Percentiles rank a stretch among this genome's conserved stretches.
Conservation (phyloP, 2,113 vertebrate genomes). For the Tetrax tetrax region DNA sequence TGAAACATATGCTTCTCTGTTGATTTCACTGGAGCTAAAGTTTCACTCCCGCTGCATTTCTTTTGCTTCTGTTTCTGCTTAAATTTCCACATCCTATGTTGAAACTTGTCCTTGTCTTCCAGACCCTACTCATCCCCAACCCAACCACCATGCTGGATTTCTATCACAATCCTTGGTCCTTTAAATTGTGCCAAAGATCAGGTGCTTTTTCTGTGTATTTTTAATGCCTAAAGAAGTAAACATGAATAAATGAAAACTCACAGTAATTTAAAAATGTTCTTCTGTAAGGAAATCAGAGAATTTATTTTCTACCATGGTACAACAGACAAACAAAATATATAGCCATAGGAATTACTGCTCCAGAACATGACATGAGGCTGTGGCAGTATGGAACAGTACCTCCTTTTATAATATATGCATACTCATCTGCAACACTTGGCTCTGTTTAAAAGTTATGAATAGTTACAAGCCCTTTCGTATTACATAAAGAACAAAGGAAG, state of each 20-base stretch:
- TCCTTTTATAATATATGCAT: background rate
- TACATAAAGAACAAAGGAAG: background rate
- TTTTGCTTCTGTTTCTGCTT: background rate
- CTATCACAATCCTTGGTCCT: background rate
- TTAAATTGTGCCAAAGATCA: background rate
- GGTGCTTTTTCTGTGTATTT: background rate
- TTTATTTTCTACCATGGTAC: background rate
- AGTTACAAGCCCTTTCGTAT: background rate
- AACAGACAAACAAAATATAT: background rate
- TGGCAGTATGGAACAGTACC: background rate
- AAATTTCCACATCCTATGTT: background rate
- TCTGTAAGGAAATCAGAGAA: background rate
- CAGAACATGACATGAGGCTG: background rate
- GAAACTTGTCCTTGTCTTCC: background rate
- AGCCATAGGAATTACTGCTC: background rate
- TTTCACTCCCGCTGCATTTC: background rate
- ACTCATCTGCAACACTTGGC: background rate
- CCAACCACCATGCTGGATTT: background rate
- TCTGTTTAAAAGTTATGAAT: background rate
- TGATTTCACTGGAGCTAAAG: background rate
- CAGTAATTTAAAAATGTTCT: background rate
- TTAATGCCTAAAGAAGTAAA: background rate
- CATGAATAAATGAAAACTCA: background rate
- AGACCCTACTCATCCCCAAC: background rate
- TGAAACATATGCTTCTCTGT: background rate